Base-by-base conservation (phyloP, 2,888 invertebrate species). In the Athetis lepigone region DNA sequence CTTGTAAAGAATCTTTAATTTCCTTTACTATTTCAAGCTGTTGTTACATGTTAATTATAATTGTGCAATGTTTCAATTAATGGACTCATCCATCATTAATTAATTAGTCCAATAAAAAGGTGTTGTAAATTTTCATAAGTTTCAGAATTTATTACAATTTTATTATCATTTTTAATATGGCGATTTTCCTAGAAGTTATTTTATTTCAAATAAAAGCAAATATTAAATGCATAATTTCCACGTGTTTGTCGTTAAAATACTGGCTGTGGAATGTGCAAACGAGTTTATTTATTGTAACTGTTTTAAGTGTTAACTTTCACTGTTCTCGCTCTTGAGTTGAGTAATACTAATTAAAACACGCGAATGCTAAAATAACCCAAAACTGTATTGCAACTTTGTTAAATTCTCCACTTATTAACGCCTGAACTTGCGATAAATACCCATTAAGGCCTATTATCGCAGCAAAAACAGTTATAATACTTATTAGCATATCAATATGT, bases 281-380 rank as follows among this genome's bases (percentile, higher is more conserved):
- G 16, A 40, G 36, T 59, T 63, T 18, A 3, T n/a, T n/a, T n/a
- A n/a, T n/a, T n/a, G n/a, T n/a, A 51, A 40, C 21, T 4, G 13
- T 57, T 27, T 2, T 27, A 36, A 58, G 52, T 49, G n/a, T 18
- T 8, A 50, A 74, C 70, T 78, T 78, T 78, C 59, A 69, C 75
- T 69, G 39, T 29, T 63, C 9, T 54, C 37, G 54, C 56, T 61
- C 61, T 56, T 42, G 9, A 45, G 40, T 52, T n/a, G n/a, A n/a
- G n/a, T n/a, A 39, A 13, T 21, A 19, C 42, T 55, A 57, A 72
- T 56, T 62, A 27, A 29, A 59, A 54, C 76, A 64, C 58, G 47
- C 52, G 29, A 67, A 54, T 56, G 45, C 42, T 56, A 40, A 18
- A n/a, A 46, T 18, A 46, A 37, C n/a, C n/a, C 5, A 47, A 49